Base-by-base conservation (phyloP, 2,888 invertebrate genomes). In the Yponomeuta evonymella region DNA sequence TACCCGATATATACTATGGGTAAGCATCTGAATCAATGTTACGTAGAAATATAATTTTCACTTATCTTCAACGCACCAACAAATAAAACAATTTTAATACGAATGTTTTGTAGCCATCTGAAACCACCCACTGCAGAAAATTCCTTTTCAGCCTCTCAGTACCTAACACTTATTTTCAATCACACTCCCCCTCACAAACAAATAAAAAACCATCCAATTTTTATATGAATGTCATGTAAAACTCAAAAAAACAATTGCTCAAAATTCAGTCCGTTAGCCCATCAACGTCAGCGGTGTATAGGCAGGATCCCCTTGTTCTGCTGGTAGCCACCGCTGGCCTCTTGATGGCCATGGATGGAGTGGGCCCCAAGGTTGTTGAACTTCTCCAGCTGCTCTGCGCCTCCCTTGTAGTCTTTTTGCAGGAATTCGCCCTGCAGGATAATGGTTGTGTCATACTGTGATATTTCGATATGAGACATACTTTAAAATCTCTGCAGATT, bases 361-460 rank as follows among this genome's bases (percentile, higher is more conserved):
- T 94, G 94, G 66, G 94, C 93, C 62, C 94, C 94, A 36, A 93
- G 85, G 73, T 94, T 94, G 79, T 94, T 94, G 81, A 93, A 94
- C 73, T 93, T 92, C 75, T 93, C 94, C 81, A 93, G 87, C 65
- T 91, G 88, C 75, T 94, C 93, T 2, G 94, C 93, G 58, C 91
- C 93, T 12, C 93, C 94, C 72, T 93, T 93, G 83, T 92, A 94
- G 75, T 93, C 94, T 74, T 94, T 94, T 73, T 94, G 93, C 70
- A 93, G 92, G 79, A 92, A 94, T 79, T 94, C 93, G 8, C 94
- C 93, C 93, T 93, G 83, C 33, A 36, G n/a, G 43, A 36, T 36
- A 36, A 12, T 3, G 36, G 36, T 66, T 66, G n/a, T 9, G 30
- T 64, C 29, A 64, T 29, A 64, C 29, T 64, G 30, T 1, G 29